phyloP scores from a whole-genome alignment of 2,797 vertebrate species.

The Thunnus albacares region DNA sequence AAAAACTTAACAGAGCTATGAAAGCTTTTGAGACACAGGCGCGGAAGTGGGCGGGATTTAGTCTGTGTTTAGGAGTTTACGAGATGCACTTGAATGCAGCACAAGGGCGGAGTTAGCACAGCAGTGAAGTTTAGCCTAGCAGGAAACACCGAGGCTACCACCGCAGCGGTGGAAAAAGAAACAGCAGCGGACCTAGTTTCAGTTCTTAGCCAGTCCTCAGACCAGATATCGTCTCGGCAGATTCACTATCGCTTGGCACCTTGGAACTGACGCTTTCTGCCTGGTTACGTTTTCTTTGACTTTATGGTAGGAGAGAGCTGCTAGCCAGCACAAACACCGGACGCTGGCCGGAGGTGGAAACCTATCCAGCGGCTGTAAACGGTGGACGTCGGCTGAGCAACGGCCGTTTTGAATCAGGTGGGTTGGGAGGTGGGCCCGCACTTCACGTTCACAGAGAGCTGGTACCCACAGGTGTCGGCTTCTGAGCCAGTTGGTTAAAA shows the following conservation, averaged over 20 bases:
- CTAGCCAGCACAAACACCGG: slow-evolving; percentile 21
- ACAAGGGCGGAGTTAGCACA: slow-evolving; percentile 76
- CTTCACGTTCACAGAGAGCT: slow-evolving; percentile 10
- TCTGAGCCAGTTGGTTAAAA: neutral
- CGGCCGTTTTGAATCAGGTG: slow-evolving; percentile 83
- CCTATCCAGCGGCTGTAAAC: slow-evolving; percentile 53
- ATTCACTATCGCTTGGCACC: neutral
- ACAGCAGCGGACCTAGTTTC: slow-evolving; percentile 24
- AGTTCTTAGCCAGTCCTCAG: neutral
- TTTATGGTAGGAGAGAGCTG: slow-evolving; percentile 30
- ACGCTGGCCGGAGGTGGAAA: slow-evolving; percentile 47
- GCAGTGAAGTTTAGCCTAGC: slow-evolving; percentile 76
- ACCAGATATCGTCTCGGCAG: slow-evolving; percentile 18
- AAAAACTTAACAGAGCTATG: neutral
- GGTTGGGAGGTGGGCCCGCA: slow-evolving; percentile 73
- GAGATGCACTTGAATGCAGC: slow-evolving; percentile 59
- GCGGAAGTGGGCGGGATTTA: slow-evolving; percentile 32
- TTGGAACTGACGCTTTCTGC: slow-evolving; percentile 11
- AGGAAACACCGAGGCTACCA: slow-evolving; percentile 79
- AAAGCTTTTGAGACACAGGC: neutral
- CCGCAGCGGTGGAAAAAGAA: slow-evolving; percentile 46
- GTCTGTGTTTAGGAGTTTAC: neutral
- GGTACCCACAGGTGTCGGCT: slow-evolving; percentile 63
- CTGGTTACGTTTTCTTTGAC: slow-evolving; percentile 2
- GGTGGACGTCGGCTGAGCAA: slow-evolving; percentile 67